Conservation (phyloP, 1,140 invertebrate genomes). For the Trinorchestia longiramus region DNA sequence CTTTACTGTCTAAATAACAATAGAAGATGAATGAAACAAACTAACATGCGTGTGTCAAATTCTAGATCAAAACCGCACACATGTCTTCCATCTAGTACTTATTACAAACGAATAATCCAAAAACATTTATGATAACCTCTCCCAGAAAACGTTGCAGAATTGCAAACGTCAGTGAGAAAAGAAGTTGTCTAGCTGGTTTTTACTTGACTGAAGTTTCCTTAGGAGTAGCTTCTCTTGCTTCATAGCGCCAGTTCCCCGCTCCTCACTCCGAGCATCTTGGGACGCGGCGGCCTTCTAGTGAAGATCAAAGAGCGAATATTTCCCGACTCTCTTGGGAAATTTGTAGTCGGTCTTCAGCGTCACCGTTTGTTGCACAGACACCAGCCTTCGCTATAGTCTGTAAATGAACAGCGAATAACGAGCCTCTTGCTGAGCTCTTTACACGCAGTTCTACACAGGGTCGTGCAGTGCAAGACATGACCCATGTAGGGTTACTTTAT, state of each 20-base stretch:
- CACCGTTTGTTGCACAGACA: not conserved
- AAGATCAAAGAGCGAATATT: conserved; percentile 9
- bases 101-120: not conserved
- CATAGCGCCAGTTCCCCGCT: not conserved
- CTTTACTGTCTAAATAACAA: not conserved
- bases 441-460: not conserved
- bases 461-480: not conserved
- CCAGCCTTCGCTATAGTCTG: not conserved
- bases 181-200: not conserved
- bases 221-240: not conserved
- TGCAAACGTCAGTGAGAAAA: not conserved
- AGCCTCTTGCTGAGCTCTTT: not conserved
- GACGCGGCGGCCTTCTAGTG: not conserved
- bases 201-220: not conserved
- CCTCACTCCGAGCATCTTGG: not conserved
- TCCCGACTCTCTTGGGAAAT: not conserved
- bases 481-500: not conserved
- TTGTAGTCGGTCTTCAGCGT: conserved; percentile 6
- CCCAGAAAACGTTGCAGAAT: not conserved
- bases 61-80: not conserved
- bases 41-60: not conserved
- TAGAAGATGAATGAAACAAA: not conserved
- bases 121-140: not conserved
- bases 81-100: not conserved
- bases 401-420: not conserved